Conservation (phyloP, 1,140 invertebrate species). For the Nixonia krombeini region DNA sequence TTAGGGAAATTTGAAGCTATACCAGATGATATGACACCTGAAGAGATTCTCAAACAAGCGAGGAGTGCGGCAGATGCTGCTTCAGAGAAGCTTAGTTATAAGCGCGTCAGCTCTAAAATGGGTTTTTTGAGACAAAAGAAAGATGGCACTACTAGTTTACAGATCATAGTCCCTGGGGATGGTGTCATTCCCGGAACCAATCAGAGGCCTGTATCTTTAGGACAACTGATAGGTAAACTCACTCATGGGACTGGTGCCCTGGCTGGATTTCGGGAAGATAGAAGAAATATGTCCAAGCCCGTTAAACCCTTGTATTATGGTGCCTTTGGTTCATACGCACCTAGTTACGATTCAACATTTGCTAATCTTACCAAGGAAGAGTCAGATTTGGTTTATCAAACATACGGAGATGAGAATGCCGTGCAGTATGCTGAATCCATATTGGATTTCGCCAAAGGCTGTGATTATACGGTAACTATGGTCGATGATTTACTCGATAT, state of each 20-base stretch:
- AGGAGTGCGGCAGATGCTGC: slow-evolving; percentile 78
- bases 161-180: slow-evolving; percentile 86
- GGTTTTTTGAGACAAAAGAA: slow-evolving; percentile 85
- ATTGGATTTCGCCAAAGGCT: slow-evolving; percentile 86
- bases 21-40: slow-evolving; percentile 83
- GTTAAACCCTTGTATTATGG: slow-evolving; percentile 95
- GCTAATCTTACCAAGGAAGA: slow-evolving; percentile 94
- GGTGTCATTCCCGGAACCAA: slow-evolving; percentile 78
- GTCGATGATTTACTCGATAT: slow-evolving; percentile 89
- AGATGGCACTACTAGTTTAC: slow-evolving; percentile 90
- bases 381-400: slow-evolving; percentile 90
- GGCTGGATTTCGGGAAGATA: slow-evolving; percentile 87
- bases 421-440: slow-evolving; percentile 91
- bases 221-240: slow-evolving; percentile 86
- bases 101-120: slow-evolving; percentile 78
- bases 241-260: slow-evolving; percentile 82
- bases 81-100: slow-evolving; percentile 76
- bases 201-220: slow-evolving; percentile 87
- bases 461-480: slow-evolving; percentile 85
- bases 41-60: slow-evolving; percentile 84
- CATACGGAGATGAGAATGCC: slow-evolving; percentile 92
- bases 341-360: slow-evolving; percentile 95
- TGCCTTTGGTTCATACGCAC: slow-evolving; percentile 95
- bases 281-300: slow-evolving; percentile 88
- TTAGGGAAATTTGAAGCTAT: slow-evolving; percentile 83